Percentiles rank a stretch among this genome's conserved stretches.
These are phyloP conservation scores for Helobdella robusta DNA, from an alignment of 2,888 invertebrate species.

Conservation along the genomic window DNA sequence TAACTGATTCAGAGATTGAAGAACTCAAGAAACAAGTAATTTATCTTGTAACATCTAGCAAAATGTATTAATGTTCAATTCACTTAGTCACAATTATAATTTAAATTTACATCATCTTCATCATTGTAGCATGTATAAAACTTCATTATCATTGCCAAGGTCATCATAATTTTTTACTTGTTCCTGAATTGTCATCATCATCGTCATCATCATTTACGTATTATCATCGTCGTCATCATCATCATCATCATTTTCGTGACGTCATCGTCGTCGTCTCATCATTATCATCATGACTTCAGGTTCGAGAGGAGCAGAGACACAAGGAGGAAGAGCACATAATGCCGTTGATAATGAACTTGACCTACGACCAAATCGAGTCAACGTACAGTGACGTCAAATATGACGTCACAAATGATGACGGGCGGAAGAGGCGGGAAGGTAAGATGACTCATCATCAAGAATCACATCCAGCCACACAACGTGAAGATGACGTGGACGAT, in stretches of 20 bases:
- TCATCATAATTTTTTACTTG: no score
- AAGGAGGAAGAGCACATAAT: conserved; percentile 33
- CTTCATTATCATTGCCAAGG: no score
- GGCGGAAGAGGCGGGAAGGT: no score
- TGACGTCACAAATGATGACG: conserved; percentile 4
- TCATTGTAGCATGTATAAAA: no score
- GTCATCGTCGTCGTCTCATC: background rate
- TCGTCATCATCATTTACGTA: background rate
- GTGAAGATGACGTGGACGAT: no score
- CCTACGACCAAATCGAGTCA: conserved; percentile 27
- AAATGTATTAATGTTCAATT: background rate
- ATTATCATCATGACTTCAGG: no score
- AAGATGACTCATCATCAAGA: no score
- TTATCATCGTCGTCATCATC: background rate
- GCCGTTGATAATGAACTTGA: conserved; percentile 28
- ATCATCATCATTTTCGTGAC: background rate
- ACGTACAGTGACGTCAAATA: conserved; percentile 17
- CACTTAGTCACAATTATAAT: background rate
- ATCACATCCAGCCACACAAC: no score
- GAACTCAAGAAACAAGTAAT: conserved; percentile 18
- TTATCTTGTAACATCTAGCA: background rate
- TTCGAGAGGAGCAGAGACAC: conserved; percentile 36
- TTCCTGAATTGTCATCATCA: no score
- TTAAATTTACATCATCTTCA: no score
- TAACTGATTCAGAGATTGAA: conserved; percentile 7